phyloP scores from a whole-genome alignment of 2,888 invertebrate genomes.

The Trissolcus japonicus region DNA sequence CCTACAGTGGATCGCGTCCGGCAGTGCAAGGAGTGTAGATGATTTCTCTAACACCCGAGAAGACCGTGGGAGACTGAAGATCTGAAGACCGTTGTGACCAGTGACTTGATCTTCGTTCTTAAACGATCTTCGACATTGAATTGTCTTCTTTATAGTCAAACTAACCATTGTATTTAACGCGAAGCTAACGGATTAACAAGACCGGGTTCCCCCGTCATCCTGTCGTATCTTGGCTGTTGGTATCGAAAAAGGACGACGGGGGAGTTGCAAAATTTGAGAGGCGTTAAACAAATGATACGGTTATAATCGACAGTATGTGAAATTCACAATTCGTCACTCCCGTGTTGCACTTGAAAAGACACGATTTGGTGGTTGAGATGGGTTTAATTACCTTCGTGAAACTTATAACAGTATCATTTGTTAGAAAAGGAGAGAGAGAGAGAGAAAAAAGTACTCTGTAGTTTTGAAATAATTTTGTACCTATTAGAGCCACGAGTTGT shows the following conservation, averaged over 20 bases:
- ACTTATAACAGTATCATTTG: constrained; percentile 35
- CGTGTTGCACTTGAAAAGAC: too few species aligned
- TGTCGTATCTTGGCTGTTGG: neutral
- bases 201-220: neutral
- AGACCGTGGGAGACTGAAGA: constrained; percentile 30
- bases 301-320: constrained; percentile 8
- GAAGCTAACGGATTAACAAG: constrained; percentile 31
- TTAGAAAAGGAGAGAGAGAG: neutral
- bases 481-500: constrained; percentile 11
- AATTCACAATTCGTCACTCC: too few species aligned
- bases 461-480: constrained; percentile 3
- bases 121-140: constrained; percentile 35
- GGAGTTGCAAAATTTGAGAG: too few species aligned
- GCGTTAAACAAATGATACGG: constrained; percentile 30
- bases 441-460: constrained; percentile 2
- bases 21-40: constrained; percentile 53
- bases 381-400: too few species aligned
- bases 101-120: constrained; percentile 28
- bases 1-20: constrained; percentile 80
- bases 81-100: constrained; percentile 8
- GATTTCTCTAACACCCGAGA: neutral
- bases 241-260: neutral
- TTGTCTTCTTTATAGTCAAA: constrained; percentile 43
- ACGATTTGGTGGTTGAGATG: too few species aligned
- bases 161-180: constrained; percentile 47